Evolutionary conservation across 2,888 invertebrate genomes (phyloP), one percentile per base, ranked within the genome.

Genomic region (Caradrina kadenii): DNA sequence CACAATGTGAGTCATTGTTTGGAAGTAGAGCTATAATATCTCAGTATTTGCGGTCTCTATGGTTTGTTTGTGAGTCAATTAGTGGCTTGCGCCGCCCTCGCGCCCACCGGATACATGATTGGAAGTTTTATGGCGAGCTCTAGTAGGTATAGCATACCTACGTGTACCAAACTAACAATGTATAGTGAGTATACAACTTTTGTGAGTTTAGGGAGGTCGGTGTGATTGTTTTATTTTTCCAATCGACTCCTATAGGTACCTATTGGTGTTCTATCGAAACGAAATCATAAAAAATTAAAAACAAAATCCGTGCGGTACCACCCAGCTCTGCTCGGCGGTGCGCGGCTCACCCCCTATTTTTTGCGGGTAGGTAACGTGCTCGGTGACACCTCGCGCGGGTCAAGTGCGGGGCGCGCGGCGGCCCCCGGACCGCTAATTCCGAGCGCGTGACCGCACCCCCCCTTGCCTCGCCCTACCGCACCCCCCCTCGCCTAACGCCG

Each of bases 361-460:
- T 93, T 93, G 92, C 91, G 93, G 93, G 91, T 91, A 92, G 90
- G 93, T 93, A 93, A 93, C 93, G 92, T 92, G 91, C 89, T 91
- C 93, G 90, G 93, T 92, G 94, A 93, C 95, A 94, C 94, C 93
- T 94, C 91, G 88, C 87, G 86, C 89, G 92, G 92, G 91, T 91
- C 91, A 92, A 91, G 91, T 89, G 90, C 87, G 88, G 88, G 89
- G 83, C 68, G 85, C 84, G 79, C 80, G 81, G 77, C 76, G 80
- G 86, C 81, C 87, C 81, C 76, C 85, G 89, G 86, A 86, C 84
- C 89, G 92, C 92, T 94, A 94, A 94, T 93, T 93, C 93, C 88
- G 82, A 90, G 90, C 93, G 92, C 93, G 93, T 94, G 94, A 92
- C 94, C 93, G 91, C 92, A 89, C 89, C 85, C 86, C 90, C 86